Percentiles rank a stretch among this genome's conserved stretches.
Evolutionary conservation across 2,888 invertebrate species (phyloP).

Genomic region (Melinaea marsaeus): DNA sequence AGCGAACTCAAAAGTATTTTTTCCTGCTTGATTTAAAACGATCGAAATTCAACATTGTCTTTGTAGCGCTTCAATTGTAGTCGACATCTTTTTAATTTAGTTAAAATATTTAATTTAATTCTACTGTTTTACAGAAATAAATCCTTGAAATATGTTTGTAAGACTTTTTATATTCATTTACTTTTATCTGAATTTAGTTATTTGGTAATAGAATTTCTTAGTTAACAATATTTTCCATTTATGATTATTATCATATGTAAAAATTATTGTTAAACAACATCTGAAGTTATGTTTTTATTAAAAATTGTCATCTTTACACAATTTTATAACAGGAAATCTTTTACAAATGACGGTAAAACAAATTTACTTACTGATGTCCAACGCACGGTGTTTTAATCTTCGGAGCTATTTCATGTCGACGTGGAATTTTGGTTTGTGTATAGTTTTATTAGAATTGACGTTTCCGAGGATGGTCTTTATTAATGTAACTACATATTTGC

Average conservation of each 20-base stretch:
- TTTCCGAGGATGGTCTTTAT: too few species aligned
- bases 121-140: slow-evolving; percentile 2
- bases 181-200: slow-evolving; percentile 1
- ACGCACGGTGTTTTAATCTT: too few species aligned
- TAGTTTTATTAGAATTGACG: too few species aligned
- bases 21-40: slow-evolving; percentile 70
- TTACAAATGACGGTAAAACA: too few species aligned
- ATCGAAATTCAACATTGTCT: slow-evolving; percentile 56
- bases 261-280: slow-evolving; percentile 22
- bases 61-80: slow-evolving; percentile 43
- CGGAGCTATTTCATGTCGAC: too few species aligned
- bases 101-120: slow-evolving; percentile 25
- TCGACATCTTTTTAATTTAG: slow-evolving; percentile 31
- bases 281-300: too few species aligned
- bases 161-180: slow-evolving; percentile 4
- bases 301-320: too few species aligned
- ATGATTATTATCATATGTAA: slow-evolving; percentile 27
- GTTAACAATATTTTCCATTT: too few species aligned
- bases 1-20: slow-evolving; percentile 68
- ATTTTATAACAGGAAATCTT: too few species aligned
- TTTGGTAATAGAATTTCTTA: neutral
- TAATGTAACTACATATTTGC: neutral
- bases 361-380: too few species aligned
- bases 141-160: neutral
- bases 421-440: too few species aligned